Evolutionary conservation across 2,888 invertebrate species (phyloP), one percentile per base, ranked within the genome.

Genomic region (Acronicta leporina): DNA sequence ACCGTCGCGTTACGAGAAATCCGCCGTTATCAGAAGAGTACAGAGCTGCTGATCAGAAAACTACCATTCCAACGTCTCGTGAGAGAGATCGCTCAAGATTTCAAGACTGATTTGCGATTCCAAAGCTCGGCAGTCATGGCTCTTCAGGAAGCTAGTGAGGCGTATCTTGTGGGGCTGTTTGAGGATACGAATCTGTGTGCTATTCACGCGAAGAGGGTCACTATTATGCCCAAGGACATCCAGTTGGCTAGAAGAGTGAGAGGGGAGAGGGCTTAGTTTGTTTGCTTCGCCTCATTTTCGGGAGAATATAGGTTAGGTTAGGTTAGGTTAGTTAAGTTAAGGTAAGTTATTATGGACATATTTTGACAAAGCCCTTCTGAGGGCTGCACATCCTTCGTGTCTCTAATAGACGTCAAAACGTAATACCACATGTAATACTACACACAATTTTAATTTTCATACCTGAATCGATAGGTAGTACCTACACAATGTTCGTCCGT

Each of bases 141-240:
- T 55, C 88, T 96, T 25, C 96, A 96, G 74, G 95, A 95, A 71
- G 95, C 95, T 0, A 94, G 96, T 77, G 92, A 96, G 82, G 95
- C 95, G 71, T 95, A 96, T 78, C 83, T 96, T 30, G 96, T 96
- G 13, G 96, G 96, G 10, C 88, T 97, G 0, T 97, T 97, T 81
- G 97, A 97, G 84, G 97, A 97, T 79, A 97, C 97, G 27, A 97
- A 97, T 84, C 88, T 97, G 77, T 97, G 97, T 85, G 97, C 97
- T 40, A 97, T 97, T 73, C 97, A 97, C 79, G 97, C 91, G 0
- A 92, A 89, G 44, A 72, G 92, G 2, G 92, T 93, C 0, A 93
- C 92, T 0, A 92, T 92, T 0, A 92, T 92, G 92, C 92, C 92
- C 0, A 92, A 91, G 40, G 92, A 92, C 63, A 86, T 92, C 0